Evolutionary conservation across 2,888 invertebrate species (phyloP), one percentile per base, ranked within the genome.

Genomic region (Tortrix viridana): DNA sequence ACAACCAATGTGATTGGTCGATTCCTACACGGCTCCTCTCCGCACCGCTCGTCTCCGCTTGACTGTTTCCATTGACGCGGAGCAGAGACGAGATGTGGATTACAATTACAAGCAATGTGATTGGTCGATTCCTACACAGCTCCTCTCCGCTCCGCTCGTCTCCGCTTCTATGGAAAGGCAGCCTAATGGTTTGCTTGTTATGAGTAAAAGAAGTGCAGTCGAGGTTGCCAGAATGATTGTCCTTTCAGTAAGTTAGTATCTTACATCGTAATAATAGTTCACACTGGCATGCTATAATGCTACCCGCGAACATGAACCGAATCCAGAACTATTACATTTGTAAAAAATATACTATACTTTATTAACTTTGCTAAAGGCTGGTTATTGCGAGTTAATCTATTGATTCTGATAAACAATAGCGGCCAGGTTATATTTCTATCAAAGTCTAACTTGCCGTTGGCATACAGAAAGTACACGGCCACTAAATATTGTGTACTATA

Each of bases 341-440:
- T 38, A 46, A 20, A 55, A 62, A 52, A 57, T 38, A 43, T 50
- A 16, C 16, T 37, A 48, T 48, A 44, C 46, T 56, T 52, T 50
- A 50, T 46, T 50, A 32, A 56, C 37, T 43, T 32, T 56, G 56
- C 12, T 38, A 49, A 62, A 23, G 56, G 55, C 56, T 56, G 50
- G 23, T 60, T 53, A 60, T 50, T 56, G 38, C 50, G 46, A 38
- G 23, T 37, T 16, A 20, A 50, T 26, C 37, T 46, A 50, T 52
- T 44, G 56, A 46, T 52, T 46, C 37, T 7, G 44, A 60, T 52
- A 49, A 14, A 56, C 49, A 49, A 48, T 14, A 53, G 23, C 12
- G 18, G 22, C 46, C 52, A 52, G 14, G 19, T 56, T 41, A 57
- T 50, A 57, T 52, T 62, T 57, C 52, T 62, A 57, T 26, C 37